Percentiles rank a stretch among this genome's conserved stretches.
phyloP scores from a whole-genome alignment of 1,140 invertebrate genomes.

The Uloborus diversus region DNA sequence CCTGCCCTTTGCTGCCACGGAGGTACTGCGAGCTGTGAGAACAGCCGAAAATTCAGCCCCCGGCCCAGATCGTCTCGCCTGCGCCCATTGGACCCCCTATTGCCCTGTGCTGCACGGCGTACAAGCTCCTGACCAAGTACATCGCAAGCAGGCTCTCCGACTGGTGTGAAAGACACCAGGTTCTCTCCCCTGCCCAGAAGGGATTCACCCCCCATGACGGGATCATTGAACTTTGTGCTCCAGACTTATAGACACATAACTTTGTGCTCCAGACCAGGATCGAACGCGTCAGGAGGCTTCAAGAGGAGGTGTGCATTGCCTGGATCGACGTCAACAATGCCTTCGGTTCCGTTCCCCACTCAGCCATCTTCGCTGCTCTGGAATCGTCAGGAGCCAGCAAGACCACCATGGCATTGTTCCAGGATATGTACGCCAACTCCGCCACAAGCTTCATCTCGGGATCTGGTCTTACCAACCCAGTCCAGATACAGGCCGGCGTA shows the following conservation, averaged over 20 bases:
- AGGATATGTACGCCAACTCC: not conserved
- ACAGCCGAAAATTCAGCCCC: too few relatives aligned
- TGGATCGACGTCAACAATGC: not conserved
- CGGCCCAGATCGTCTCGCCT: too few relatives aligned
- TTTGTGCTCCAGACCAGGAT: not conserved
- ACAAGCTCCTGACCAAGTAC: not conserved
- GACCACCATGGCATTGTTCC: not conserved
- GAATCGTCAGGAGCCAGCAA: not conserved
- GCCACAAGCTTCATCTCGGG: not conserved
- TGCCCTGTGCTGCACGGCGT: not conserved
- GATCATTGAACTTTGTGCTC: too few relatives aligned
- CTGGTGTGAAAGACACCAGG: not conserved
- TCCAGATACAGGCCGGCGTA: not conserved
- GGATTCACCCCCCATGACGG: too few relatives aligned
- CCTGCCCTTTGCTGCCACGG: too few relatives aligned
- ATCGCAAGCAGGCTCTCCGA: not conserved
- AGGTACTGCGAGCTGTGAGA: too few relatives aligned
- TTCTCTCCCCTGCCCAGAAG: not conserved
- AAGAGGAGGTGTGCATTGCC: not conserved
- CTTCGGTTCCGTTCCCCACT: not conserved
- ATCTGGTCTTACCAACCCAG: not conserved
- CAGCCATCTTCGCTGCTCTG: not conserved
- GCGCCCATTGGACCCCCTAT: too few relatives aligned
- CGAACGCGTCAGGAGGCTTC: not conserved
- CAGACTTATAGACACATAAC: not conserved